Evolutionary conservation across 1,140 invertebrate genomes (phyloP).

Genomic region (Bombus consobrinus): DNA sequence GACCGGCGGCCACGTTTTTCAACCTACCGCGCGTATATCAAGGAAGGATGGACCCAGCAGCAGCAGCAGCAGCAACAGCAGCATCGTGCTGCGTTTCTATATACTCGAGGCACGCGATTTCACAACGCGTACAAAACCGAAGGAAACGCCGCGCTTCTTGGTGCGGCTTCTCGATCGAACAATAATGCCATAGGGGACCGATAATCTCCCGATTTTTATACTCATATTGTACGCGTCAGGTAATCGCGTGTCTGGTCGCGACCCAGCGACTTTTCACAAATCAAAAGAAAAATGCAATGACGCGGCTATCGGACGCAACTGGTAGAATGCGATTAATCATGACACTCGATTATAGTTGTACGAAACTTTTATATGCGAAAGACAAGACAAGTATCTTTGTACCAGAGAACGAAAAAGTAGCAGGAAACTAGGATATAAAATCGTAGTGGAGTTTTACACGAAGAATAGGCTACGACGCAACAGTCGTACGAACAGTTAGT

Average conservation of each 20-base stretch:
- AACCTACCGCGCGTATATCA: background rate
- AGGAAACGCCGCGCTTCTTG: background rate
- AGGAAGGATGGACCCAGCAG: background rate
- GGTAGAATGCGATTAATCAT: constrained; percentile 58
- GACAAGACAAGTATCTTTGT: constrained; percentile 55
- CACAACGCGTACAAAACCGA: background rate
- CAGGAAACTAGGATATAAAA: constrained; percentile 25
- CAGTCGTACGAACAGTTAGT: background rate
- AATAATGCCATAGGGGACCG: constrained; percentile 27
- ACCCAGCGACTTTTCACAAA: background rate
- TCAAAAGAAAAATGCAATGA: constrained; percentile 16
- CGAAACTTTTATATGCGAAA: constrained; percentile 57
- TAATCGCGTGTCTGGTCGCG: background rate
- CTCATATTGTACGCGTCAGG: background rate
- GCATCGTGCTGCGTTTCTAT: background rate
- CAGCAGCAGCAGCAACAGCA: no score
- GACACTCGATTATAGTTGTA: constrained; percentile 63
- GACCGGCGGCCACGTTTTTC: background rate
- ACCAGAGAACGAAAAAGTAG: constrained; percentile 5
- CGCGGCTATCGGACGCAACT: constrained; percentile 12
- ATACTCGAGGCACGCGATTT: constrained; percentile 2
- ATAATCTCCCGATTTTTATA: constrained; percentile 26
- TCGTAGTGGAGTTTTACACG: background rate
- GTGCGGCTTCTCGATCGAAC: background rate
- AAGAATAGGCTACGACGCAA: background rate